Base-by-base conservation (phyloP, 1,140 invertebrate species). In the Eupeodes corollae region DNA sequence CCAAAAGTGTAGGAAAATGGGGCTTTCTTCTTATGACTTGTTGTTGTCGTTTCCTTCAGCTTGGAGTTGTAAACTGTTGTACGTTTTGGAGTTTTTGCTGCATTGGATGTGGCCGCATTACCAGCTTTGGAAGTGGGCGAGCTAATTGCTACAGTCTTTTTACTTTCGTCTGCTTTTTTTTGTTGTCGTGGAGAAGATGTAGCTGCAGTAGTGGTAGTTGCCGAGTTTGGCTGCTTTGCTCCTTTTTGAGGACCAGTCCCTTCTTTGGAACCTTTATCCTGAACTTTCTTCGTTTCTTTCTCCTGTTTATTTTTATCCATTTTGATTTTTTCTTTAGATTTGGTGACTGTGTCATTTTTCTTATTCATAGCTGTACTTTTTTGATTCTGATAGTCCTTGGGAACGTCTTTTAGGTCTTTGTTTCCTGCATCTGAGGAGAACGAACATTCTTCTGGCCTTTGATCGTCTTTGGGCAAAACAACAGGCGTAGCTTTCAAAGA, bases 401-500 rank as follows among this genome's bases (percentile, higher is more conserved):
- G 18, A 5, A 3, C 12, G 1, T 16, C 13, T 21, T 19, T 5
- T 14, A 15, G 5, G 6, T 35, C 21, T 12, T n/a, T 26, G 19
- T 18, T 13, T 35, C 14, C 34, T 35, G 12, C 14, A 35, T 35
- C 14, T 35, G 14, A 12, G 12, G 12, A n/a, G 12, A 35, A 35
- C 3, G 34, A 15, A 35, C 34, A n/a, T 35, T 26, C 21, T 35
- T 35, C 34, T 2, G 12, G 34, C 5, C 34, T 35, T 35, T 15
- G 34, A 10, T n/a, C 12, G 12, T 35, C 12, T 35, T 35, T 12
- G 46, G 48, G 56, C 6, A 57, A 56, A 46, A 63, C 48, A 11
- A 67, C 64, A 0, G 64, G 61, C 1, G 58, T 67, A 6, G 64
- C 64, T 51, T 67, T 67, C 3, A 67, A 38, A 0, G 64, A 67